A percentile compares a stretch with the other conserved stretches of the same genome.
Evolutionary conservation across 2,113 vertebrate species (phyloP).

Genomic region (Psettodes erumei): DNA sequence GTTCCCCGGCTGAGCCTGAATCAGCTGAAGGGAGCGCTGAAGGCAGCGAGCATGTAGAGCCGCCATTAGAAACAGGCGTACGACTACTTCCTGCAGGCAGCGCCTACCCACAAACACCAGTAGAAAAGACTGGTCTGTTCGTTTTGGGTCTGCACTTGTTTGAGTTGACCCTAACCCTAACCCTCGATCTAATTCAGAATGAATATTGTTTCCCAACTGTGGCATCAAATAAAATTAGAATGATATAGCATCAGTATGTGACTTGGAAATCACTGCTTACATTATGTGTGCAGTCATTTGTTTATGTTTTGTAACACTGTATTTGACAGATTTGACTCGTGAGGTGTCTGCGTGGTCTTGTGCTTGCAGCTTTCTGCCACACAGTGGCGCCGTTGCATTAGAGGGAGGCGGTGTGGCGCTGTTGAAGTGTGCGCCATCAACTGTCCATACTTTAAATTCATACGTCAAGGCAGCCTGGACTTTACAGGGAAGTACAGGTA

Average conservation of each 20-base stretch:
- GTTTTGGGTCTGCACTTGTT: no score
- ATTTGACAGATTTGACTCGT: not conserved
- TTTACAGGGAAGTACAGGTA: not conserved
- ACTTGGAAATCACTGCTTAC: not conserved
- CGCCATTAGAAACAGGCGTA: no score
- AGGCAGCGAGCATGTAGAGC: not conserved
- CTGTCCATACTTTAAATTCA: not conserved
- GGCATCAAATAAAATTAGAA: not conserved
- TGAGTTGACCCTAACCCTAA: no score
- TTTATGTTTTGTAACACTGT: no score
- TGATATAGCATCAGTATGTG: not conserved
- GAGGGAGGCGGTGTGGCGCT: not conserved
- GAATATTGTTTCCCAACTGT: not conserved
- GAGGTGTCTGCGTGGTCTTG: not conserved
- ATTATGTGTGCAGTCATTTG: no score
- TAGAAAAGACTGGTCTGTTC: no score
- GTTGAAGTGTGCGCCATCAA: not conserved
- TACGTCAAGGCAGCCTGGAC: not conserved
- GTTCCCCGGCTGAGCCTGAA: not conserved
- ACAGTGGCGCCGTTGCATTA: conserved; percentile 64
- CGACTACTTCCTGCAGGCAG: no score
- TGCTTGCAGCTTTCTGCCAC: conserved; percentile 54
- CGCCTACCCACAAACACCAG: no score
- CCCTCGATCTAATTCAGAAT: no score
- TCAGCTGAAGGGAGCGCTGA: no score